Percentiles rank a stretch among this genome's conserved stretches.
phyloP scores from a whole-genome alignment of 1,140 invertebrate species.

The Ostrea denselamellosa region DNA sequence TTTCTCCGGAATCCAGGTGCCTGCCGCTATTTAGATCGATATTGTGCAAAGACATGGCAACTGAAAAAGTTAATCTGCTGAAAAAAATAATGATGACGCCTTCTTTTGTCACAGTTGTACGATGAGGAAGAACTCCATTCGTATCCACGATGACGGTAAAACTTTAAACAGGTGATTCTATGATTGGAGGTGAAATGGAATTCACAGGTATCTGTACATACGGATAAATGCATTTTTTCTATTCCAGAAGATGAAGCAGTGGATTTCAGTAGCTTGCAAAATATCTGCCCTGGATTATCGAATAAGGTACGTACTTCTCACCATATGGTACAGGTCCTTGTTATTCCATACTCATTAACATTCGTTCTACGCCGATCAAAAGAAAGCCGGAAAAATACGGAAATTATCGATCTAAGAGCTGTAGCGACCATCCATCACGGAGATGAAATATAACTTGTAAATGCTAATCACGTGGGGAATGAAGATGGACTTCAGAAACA shows the following conservation, averaged over 20 bases:
- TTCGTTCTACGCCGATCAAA: neutral
- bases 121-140: neutral
- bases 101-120: neutral
- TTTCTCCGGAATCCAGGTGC: conserved; percentile 15
- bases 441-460: neutral
- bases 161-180: neutral
- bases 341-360: conserved; percentile 9
- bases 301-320: neutral
- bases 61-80: conserved; percentile 15
- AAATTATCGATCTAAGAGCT: conserved; percentile 4
- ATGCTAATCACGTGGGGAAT: conserved; percentile 4
- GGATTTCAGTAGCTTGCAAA: neutral
- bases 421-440: neutral
- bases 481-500: neutral
- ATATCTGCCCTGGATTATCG: neutral
- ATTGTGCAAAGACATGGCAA: neutral
- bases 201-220: neutral
- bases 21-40: neutral
- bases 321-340: neutral
- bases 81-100: conserved; percentile 13
- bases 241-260: neutral
- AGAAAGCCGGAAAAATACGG: neutral
- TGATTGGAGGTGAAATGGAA: neutral
- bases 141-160: neutral
- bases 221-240: neutral